phyloP scores from a whole-genome alignment of 2,888 invertebrate species.

The Trichogramma evanescens region DNA sequence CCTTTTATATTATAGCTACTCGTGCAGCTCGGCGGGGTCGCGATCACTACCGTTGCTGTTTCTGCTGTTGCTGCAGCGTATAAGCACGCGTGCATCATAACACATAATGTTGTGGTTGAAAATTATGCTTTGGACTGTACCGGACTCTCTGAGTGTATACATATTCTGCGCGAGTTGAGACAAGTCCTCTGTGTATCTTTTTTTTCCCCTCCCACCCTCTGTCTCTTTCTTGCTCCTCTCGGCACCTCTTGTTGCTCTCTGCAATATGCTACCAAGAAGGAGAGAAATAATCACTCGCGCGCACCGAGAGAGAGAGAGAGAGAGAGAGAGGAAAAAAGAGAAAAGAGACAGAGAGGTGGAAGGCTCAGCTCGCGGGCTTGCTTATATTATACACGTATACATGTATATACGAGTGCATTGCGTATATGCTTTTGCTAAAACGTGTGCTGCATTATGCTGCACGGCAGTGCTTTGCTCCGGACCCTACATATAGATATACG shows the following conservation, averaged over 20 bases:
- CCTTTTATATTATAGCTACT: too few species aligned
- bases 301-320: background rate
- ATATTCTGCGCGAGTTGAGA: too few species aligned
- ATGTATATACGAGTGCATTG: too few species aligned
- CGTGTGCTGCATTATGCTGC: too few species aligned
- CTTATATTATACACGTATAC: too few species aligned
- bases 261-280: background rate
- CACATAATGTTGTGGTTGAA: slow-evolving; percentile 39
- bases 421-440: too few species aligned
- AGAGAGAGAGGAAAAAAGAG: background rate
- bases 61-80: background rate
- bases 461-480: too few species aligned
- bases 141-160: slow-evolving; percentile 12
- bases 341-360: background rate
- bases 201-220: background rate
- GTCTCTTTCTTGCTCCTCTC: background rate
- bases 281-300: background rate
- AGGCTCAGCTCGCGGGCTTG: too few species aligned
- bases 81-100: background rate
- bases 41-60: background rate
- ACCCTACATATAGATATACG: too few species aligned
- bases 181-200: too few species aligned
- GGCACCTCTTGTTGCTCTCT: slow-evolving; percentile 1
- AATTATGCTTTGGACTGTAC: slow-evolving; percentile 40
- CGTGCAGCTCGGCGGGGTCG: too few species aligned